Percentiles rank a stretch among this genome's conserved stretches.
Evolutionary conservation across 2,113 vertebrate species (phyloP).

Genomic region (Paraplagusia blochii): DNA sequence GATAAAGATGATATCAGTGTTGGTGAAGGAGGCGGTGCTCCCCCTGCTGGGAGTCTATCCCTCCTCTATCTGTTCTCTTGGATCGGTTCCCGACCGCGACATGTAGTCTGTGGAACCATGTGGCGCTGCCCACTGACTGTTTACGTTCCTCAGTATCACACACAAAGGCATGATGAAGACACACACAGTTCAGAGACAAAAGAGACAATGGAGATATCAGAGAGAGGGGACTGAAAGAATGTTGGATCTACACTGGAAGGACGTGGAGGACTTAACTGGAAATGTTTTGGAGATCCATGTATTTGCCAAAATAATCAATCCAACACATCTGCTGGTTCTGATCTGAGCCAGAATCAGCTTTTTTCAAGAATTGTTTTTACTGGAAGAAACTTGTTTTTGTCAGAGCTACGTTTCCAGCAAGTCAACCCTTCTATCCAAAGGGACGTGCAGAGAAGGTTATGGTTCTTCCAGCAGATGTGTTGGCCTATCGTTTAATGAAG

Average conservation of each 20-base stretch:
- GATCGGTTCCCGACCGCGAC: constrained; percentile 42
- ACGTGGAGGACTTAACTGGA: too few relatives aligned
- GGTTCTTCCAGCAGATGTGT: too few relatives aligned
- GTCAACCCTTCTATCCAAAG: too few relatives aligned
- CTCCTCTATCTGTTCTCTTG: constrained; percentile 72
- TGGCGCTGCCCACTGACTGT: constrained; percentile 62
- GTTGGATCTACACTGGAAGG: constrained; percentile 38
- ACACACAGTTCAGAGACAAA: constrained; percentile 49
- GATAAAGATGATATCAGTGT: constrained; percentile 67
- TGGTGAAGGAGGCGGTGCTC: constrained; percentile 45
- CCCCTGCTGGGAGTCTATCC: constrained; percentile 58
- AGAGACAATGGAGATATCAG: constrained; percentile 31
- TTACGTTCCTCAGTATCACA: constrained; percentile 65
- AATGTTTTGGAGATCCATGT: too few relatives aligned
- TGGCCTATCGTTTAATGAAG: too few relatives aligned
- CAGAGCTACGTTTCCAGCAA: too few relatives aligned
- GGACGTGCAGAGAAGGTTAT: too few relatives aligned
- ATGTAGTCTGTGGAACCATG: constrained; percentile 52
- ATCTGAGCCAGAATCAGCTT: too few relatives aligned
- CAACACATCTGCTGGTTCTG: too few relatives aligned
- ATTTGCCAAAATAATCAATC: too few relatives aligned
- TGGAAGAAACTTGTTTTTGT: too few relatives aligned
- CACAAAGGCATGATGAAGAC: constrained; percentile 63
- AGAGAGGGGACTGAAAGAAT: constrained; percentile 46
- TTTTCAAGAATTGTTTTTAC: too few relatives aligned